Percentiles rank a stretch among this genome's conserved stretches.
Evolutionary conservation across 2,888 invertebrate genomes (phyloP).

Genomic region (Anorthoa munda): DNA sequence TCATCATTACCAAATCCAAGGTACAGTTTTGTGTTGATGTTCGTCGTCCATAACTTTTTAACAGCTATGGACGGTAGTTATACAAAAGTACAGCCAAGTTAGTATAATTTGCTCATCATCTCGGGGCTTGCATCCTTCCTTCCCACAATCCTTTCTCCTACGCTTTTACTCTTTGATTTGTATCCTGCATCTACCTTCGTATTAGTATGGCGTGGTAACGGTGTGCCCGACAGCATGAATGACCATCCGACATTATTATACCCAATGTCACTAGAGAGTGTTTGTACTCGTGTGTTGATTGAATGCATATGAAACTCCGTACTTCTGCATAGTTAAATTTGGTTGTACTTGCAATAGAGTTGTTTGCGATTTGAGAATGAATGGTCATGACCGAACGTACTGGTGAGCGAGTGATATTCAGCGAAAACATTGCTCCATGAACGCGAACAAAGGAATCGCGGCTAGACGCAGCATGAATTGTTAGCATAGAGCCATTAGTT

Average conservation of each 20-base stretch:
- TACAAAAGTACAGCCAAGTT: slow-evolving; percentile 88
- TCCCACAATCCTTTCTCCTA: slow-evolving; percentile 67
- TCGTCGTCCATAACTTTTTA: slow-evolving; percentile 46
- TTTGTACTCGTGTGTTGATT: slow-evolving; percentile 48
- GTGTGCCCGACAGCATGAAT: slow-evolving; percentile 65
- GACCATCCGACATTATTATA: slow-evolving; percentile 33
- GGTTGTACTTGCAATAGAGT: slow-evolving; percentile 86
- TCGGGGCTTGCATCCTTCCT: slow-evolving; percentile 83
- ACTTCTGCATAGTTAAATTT: slow-evolving; percentile 79
- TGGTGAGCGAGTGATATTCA: slow-evolving; percentile 89
- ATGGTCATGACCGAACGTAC: slow-evolving; percentile 69
- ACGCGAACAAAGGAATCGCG: slow-evolving; percentile 74
- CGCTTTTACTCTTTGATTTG: slow-evolving; percentile 77
- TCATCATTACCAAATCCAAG: slow-evolving; percentile 60
- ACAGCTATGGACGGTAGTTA: slow-evolving; percentile 57
- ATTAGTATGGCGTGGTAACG: slow-evolving; percentile 72
- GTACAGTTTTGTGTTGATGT: slow-evolving; percentile 62
- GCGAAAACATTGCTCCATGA: slow-evolving; percentile 80
- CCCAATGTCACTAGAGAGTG: slow-evolving; percentile 31
- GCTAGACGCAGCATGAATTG: slow-evolving; percentile 82
- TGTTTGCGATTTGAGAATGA: slow-evolving; percentile 84
- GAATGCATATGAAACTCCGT: slow-evolving; percentile 61
- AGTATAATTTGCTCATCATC: slow-evolving; percentile 81
- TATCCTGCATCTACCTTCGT: slow-evolving; percentile 79
- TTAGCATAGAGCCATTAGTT: slow-evolving; percentile 83